Evolutionary conservation across 2,888 invertebrate species (phyloP).

Genomic region (Antheraea assamensis): DNA sequence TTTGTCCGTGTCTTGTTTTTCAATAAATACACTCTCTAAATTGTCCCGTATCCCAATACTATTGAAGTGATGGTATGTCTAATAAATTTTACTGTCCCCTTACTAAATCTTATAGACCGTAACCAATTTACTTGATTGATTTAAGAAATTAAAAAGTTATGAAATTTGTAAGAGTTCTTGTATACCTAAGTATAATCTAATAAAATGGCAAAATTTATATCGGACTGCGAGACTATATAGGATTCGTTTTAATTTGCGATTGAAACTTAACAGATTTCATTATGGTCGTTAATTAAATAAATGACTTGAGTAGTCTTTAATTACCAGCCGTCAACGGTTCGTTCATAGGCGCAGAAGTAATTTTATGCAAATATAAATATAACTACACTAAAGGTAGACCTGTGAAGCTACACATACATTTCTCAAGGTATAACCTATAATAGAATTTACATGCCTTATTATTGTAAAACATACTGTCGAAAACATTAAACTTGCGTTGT

Average conservation of each 20-base stretch:
- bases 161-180: not conserved
- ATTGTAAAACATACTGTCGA: too few relatives aligned
- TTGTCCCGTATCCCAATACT: conserved; percentile 3
- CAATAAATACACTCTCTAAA: conserved; percentile 5
- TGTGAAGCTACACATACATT: not conserved
- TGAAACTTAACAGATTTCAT: too few relatives aligned
- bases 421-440: not conserved
- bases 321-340: not conserved
- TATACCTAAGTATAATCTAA: too few relatives aligned
- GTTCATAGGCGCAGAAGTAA: too few relatives aligned
- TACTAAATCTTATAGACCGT: not conserved
- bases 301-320: not conserved
- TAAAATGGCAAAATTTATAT: not conserved
- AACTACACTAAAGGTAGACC: not conserved
- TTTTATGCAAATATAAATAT: too few relatives aligned
- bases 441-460: not conserved
- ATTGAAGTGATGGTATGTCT: not conserved
- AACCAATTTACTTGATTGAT: not conserved
- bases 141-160: not conserved
- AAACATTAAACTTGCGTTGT: too few relatives aligned
- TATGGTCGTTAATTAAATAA: not conserved
- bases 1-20: not conserved
- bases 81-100: conserved; percentile 2
- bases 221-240: too few relatives aligned
- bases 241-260: too few relatives aligned